Percentiles rank a stretch among this genome's conserved stretches.
Conservation (phyloP, 2,113 vertebrate species). For the Erythrolamprus reginae region DNA sequence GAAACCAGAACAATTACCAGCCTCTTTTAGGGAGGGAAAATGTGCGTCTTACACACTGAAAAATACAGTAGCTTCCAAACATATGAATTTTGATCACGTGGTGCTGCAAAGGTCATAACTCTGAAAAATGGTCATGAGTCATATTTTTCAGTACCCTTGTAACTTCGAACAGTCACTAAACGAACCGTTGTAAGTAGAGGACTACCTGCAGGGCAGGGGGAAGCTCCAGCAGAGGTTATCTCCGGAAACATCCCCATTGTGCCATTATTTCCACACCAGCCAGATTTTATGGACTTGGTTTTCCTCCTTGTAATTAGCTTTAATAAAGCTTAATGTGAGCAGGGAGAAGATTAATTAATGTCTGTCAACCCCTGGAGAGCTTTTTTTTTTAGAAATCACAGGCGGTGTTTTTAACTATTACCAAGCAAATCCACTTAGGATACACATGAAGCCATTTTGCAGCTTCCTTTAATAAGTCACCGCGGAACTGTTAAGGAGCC, state of each 20-base stretch:
- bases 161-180: too few species aligned
- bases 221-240: background rate
- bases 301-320: background rate
- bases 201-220: background rate
- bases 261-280: background rate
- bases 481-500: background rate
- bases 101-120: too few species aligned
- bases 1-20: too few species aligned
- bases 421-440: background rate
- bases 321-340: background rate
- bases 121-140: too few species aligned
- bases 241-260: background rate
- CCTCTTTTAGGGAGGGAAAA: too few species aligned
- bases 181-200: too few species aligned
- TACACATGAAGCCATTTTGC: background rate
- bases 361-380: background rate
- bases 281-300: background rate
- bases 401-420: background rate
- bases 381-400: background rate
- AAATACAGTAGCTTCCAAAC: too few species aligned
- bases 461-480: background rate
- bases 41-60: too few species aligned
- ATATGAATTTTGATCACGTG: too few species aligned
- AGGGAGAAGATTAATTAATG: background rate
- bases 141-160: too few species aligned